Evolutionary conservation across 1,140 invertebrate species (phyloP), one percentile per base, ranked within the genome.

Genomic region (Mactra quadrangularis): DNA sequence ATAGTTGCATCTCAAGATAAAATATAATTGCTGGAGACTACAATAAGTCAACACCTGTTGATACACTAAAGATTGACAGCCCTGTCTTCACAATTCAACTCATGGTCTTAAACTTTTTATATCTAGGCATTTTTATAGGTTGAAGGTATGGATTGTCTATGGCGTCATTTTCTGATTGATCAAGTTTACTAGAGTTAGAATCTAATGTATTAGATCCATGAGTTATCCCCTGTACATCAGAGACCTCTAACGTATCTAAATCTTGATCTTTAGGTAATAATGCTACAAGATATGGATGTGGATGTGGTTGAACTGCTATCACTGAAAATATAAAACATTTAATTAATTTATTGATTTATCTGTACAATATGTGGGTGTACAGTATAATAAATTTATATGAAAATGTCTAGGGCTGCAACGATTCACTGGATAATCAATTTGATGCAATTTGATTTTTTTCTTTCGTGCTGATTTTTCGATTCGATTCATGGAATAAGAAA

Each of bases 201-300:
- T 90, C 62, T 87, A 47, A 74, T 41, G 66, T 55, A 68, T 90
- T 62, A 29, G 57, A 27, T 45, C 31, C 70, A 33, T 50, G 38
- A 22, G n/a, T 60, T 66, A 35, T 22, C n/a, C 50, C 59, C 64
- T 55, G 47, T 52, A 75, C 57, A 17, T 92, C 38, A 4, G 85
- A 82, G 96, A 41, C 94, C 92, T 97, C 96, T 90, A 98, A 97
- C 88, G 96, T 96, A 89, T 99, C 97, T 94, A 98, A 98, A 35
- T 99, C 96, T 94, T 99, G 97, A 93, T 99, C 98, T 86, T 96
- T 96, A 1, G 97, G 97, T 85, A 98, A 92, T 6, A 99, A 94
- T 3, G 97, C 97, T 85, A 96, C 94, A 9, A 98, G 91, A 90
- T 98, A 99, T 22, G 97, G 95, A 19, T 97, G 96, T 89, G 96